Base-by-base conservation (phyloP, 2,797 vertebrate genomes). In the Harpagifer antarcticus region DNA sequence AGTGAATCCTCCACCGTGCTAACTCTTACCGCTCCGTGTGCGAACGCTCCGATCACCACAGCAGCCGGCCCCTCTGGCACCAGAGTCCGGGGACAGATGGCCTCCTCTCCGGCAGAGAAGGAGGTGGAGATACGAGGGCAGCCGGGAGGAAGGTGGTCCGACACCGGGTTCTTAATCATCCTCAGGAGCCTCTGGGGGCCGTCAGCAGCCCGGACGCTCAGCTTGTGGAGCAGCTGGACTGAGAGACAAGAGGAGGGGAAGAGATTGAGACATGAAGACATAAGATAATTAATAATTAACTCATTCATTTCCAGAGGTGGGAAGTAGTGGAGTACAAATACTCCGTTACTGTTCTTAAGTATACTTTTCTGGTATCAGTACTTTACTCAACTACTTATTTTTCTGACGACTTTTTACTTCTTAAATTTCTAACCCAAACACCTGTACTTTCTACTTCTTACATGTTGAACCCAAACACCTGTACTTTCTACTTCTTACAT, bases 171-270 rank as follows among this genome's bases (percentile, higher is more conserved):
- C 90, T 97, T 99, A 78, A 99, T 99, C 77, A 99, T 95, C 93
- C 96, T 61, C 78, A 99, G 76, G 23, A 99, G 92, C 19, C 96
- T 97, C 88, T 98, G 96, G 60, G 98, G 96, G 7, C 98, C 97
- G 20, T 99, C 98, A 11, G 98, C 95, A 0, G 98, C 98, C 87
- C 98, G 93, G 54, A 99, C 97, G 0, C 98, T 99, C 79, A 99
- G 93, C 84, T 99, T 99, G 84, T 99, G 98, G 86, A 99, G 93
- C 81, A 99, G 91, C 91, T 99, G 98, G 92, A 99, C 98, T 99
- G 68, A 68, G 17, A n/a, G 3, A 50, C 20, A 27, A 64, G 16
- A 42, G 48, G 9, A 60, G 17, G 40, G 55, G 61, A 3, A 20
- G 33, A 4, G 16, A 16, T 47, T 17, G 11, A 9, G 14, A 33